Evolutionary conservation across 2,888 invertebrate genomes (phyloP).

Genomic region (Empis livida): DNA sequence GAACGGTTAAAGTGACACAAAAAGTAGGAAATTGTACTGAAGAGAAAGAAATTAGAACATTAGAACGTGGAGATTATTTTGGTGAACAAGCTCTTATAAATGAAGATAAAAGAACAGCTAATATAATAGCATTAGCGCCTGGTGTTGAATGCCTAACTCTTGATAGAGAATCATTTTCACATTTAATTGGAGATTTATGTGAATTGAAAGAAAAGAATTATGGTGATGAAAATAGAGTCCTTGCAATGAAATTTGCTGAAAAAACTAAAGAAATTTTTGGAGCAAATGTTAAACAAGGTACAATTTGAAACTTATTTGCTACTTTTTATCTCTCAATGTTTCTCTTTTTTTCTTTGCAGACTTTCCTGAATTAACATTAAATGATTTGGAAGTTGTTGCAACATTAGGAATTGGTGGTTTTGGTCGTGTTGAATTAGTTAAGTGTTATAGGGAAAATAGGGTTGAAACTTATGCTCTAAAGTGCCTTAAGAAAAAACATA

Average conservation of each 20-base stretch:
- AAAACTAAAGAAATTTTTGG: conserved; percentile 30
- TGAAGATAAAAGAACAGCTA: conserved; percentile 81
- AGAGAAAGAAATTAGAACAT: conserved; percentile 55
- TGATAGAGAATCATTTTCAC: conserved; percentile 62
- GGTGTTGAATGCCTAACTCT: conserved; percentile 79
- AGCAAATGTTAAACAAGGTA: conserved; percentile 29
- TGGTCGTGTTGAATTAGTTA: conserved; percentile 72
- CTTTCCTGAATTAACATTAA: conserved; percentile 55
- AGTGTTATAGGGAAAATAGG: conserved; percentile 40
- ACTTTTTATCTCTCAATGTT: background rate
- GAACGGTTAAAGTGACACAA: conserved; percentile 62
- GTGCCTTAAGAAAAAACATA: conserved; percentile 78
- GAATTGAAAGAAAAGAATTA: conserved; percentile 63
- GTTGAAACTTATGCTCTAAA: conserved; percentile 64
- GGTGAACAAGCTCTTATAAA: conserved; percentile 79
- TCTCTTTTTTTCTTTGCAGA: conserved; percentile 32
- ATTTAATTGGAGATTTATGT: conserved; percentile 61
- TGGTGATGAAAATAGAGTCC: conserved; percentile 46
- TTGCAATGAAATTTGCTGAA: conserved; percentile 34
- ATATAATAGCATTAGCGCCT: conserved; percentile 76
- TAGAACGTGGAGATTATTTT: conserved; percentile 71
- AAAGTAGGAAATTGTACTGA: conserved; percentile 41
- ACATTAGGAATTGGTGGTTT: conserved; percentile 90
- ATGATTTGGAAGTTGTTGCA: conserved; percentile 66
- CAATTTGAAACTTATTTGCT: background rate